phyloP scores from a whole-genome alignment of 2,113 vertebrate species.

The Sinocyclocheilus grahami region DNA sequence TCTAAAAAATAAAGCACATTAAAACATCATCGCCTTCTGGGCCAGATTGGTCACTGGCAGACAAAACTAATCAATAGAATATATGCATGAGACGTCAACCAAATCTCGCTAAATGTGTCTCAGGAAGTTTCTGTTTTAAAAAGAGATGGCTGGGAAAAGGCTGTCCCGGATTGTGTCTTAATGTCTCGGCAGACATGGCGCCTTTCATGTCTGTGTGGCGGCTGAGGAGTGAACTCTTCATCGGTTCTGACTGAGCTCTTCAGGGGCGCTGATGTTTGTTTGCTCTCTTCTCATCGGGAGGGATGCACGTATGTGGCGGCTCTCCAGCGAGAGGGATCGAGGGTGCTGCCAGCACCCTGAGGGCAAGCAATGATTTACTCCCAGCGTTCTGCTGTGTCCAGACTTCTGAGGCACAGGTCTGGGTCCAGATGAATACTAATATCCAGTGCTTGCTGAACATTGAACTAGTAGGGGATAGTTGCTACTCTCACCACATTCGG shows the following conservation, averaged over 20 bases:
- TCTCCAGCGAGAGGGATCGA: slow-evolving; percentile 34
- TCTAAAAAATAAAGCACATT: slow-evolving; percentile 28
- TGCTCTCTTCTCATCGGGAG: slow-evolving; percentile 42
- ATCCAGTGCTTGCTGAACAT: neutral
- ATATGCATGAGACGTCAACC: slow-evolving; percentile 45
- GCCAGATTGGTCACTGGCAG: slow-evolving; percentile 31
- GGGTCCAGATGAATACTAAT: slow-evolving; percentile 47
- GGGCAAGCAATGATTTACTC: slow-evolving; percentile 48
- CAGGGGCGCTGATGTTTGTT: slow-evolving; percentile 35
- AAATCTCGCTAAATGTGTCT: slow-evolving; percentile 13
- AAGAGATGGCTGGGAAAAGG: neutral
- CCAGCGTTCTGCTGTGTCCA: slow-evolving; percentile 48
- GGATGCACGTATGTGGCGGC: slow-evolving; percentile 11
- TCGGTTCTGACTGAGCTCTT: slow-evolving; percentile 32
- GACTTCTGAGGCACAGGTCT: slow-evolving; percentile 33
- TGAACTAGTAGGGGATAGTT: neutral
- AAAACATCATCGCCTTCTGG: slow-evolving; percentile 20
- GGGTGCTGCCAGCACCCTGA: slow-evolving; percentile 34
- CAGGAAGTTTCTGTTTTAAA: neutral
- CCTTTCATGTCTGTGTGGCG: neutral
- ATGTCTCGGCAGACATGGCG: neutral
- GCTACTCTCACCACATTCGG: neutral
- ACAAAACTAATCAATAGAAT: slow-evolving; percentile 52
- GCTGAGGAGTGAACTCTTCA: slow-evolving; percentile 19
- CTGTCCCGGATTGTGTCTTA: neutral